Evolutionary conservation across 2,888 invertebrate species (phyloP).

Genomic region (Spilosoma lubricipeda): DNA sequence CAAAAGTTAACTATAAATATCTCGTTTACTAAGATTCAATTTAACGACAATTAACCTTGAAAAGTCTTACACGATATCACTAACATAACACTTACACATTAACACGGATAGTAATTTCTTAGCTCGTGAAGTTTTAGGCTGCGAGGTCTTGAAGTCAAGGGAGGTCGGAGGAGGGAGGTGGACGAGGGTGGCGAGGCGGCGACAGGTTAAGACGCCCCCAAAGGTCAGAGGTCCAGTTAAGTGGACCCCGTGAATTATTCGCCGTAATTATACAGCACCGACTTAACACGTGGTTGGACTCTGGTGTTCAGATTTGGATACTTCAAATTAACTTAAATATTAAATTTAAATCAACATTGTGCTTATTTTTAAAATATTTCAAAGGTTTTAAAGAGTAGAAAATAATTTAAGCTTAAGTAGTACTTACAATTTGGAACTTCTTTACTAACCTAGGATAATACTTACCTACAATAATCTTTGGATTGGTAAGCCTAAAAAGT

Average conservation of each 20-base stretch:
- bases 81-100: conserved; percentile 18
- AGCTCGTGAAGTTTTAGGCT: conserved; percentile 19
- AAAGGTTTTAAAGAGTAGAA: too few relatives aligned
- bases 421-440: too few relatives aligned
- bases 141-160: conserved; percentile 18
- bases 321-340: conserved; percentile 12
- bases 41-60: conserved; percentile 2
- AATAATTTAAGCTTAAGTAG: background rate
- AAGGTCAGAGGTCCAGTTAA: conserved; percentile 56
- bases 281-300: conserved; percentile 77
- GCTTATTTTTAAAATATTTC: background rate
- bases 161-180: background rate
- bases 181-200: conserved; percentile 49
- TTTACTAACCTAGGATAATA: background rate
- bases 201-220: conserved; percentile 62
- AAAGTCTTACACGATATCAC: conserved; percentile 5
- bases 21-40: background rate
- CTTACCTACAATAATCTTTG: background rate
- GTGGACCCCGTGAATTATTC: conserved; percentile 67
- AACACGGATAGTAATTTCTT: conserved; percentile 19
- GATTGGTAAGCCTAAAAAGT: background rate
- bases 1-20: background rate
- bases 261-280: conserved; percentile 78
- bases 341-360: background rate
- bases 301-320: conserved; percentile 51